These are phyloP conservation scores for Plutomurus gul DNA, from an alignment of 1,140 invertebrate species.

Conservation along the genomic window DNA sequence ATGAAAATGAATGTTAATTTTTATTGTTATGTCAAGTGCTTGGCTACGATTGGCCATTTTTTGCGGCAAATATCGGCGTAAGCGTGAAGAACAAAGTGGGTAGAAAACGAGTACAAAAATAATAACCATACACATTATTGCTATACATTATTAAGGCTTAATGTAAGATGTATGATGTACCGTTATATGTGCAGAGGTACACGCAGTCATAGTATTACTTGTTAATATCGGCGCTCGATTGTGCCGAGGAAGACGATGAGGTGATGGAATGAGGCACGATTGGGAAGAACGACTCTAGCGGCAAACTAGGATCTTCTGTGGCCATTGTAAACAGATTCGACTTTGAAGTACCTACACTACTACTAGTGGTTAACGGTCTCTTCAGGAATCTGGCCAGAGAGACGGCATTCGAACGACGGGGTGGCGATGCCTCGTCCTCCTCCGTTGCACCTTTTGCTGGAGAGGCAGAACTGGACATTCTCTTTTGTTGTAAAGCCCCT, in stretches of 20 bases:
- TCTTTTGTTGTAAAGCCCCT: background rate
- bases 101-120: too few species aligned
- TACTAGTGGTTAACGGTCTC: background rate
- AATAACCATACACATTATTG: too few species aligned
- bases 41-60: too few species aligned
- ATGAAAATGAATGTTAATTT: too few species aligned
- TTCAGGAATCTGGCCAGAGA: background rate
- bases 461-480: background rate
- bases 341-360: background rate
- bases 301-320: constrained; percentile 49
- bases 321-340: constrained; percentile 44
- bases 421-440: background rate
- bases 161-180: too few species aligned
- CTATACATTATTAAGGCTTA: too few species aligned
- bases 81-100: too few species aligned
- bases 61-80: too few species aligned
- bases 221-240: background rate
- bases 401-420: background rate
- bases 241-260: background rate
- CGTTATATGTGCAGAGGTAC: too few species aligned
- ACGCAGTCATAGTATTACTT: background rate
- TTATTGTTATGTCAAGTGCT: too few species aligned
- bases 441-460: background rate
- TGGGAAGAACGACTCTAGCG: constrained; percentile 46
- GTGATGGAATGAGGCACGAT: constrained; percentile 34